phyloP scores from a whole-genome alignment of 92 coral and sea anemone species.

The Chrysogorgia sp. region DNA sequence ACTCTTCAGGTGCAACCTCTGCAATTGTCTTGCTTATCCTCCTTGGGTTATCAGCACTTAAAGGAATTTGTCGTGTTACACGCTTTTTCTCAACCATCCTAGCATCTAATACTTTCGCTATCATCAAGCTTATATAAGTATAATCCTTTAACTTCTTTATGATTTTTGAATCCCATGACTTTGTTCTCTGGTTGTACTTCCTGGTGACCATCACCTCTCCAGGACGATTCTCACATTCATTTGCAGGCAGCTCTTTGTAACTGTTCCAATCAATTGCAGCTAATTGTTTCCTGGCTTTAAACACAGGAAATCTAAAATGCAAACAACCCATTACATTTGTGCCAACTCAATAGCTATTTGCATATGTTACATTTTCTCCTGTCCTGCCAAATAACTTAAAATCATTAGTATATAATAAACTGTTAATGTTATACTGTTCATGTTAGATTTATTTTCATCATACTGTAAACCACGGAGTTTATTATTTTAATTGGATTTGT shows the following conservation, averaged over 20 bases:
- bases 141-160: background rate
- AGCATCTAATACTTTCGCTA: conserved; percentile 11
- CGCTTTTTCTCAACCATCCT: background rate
- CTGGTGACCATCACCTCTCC: conserved; percentile 28
- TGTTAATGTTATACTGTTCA: too few species aligned
- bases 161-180: too few species aligned
- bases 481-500: too few species aligned
- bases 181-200: conserved; percentile 4
- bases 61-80: too few species aligned
- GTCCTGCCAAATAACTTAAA: too few species aligned
- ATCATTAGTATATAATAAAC: too few species aligned
- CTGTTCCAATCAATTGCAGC: conserved; percentile 11
- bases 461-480: conserved; percentile 6
- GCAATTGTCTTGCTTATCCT: too few species aligned
- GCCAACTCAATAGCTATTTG: conserved; percentile 16
- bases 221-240: conserved; percentile 2
- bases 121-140: conserved; percentile 15
- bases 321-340: background rate
- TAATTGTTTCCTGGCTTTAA: too few species aligned
- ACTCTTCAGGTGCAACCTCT: too few species aligned
- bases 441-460: too few species aligned
- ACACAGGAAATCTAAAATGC: conserved; percentile 19
- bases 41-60: too few species aligned
- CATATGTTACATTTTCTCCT: too few species aligned
- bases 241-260: conserved; percentile 9